phyloP scores from a whole-genome alignment of 2,888 invertebrate genomes.

The Rugalucina vietnamica region DNA sequence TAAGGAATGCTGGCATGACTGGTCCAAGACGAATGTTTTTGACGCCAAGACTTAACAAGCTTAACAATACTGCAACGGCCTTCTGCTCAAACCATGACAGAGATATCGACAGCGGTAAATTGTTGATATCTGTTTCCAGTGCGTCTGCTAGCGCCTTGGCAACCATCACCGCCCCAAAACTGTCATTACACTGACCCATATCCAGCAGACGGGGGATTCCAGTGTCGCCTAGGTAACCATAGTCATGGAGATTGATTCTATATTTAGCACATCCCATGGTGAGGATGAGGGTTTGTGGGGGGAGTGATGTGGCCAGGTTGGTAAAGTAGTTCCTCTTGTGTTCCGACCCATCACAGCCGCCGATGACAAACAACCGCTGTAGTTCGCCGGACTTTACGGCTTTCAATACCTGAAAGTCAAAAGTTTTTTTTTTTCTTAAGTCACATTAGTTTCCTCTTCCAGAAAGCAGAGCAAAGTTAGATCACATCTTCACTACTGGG shows the following conservation, averaged over 20 bases:
- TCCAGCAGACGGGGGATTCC: conserved; percentile 75
- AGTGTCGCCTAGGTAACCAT: conserved; percentile 69
- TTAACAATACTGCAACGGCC: conserved; percentile 72
- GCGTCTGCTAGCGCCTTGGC: conserved; percentile 71
- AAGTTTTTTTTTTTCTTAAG: too few species aligned
- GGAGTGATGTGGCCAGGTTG: conserved; percentile 64
- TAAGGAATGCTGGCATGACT: conserved; percentile 73
- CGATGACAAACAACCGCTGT: conserved; percentile 73
- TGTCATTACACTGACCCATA: conserved; percentile 74
- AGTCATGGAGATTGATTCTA: conserved; percentile 66
- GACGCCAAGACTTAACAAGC: conserved; percentile 71
- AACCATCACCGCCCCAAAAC: conserved; percentile 71
- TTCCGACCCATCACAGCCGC: conserved; percentile 75
- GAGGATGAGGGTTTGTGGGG: conserved; percentile 71
- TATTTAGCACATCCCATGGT: conserved; percentile 77
- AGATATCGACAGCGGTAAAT: conserved; percentile 69
- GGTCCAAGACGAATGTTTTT: conserved; percentile 73
- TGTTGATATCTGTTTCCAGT: conserved; percentile 72
- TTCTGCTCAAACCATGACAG: conserved; percentile 76
- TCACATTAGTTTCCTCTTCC: too few species aligned
- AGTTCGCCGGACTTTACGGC: conserved; percentile 67
- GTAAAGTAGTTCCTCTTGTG: conserved; percentile 74
- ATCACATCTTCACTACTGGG: too few species aligned
- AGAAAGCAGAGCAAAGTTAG: too few species aligned
- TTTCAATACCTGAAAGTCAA: conserved; percentile 65